phyloP scores from a whole-genome alignment of 1,140 invertebrate genomes.

The Eupeodes corollae region DNA sequence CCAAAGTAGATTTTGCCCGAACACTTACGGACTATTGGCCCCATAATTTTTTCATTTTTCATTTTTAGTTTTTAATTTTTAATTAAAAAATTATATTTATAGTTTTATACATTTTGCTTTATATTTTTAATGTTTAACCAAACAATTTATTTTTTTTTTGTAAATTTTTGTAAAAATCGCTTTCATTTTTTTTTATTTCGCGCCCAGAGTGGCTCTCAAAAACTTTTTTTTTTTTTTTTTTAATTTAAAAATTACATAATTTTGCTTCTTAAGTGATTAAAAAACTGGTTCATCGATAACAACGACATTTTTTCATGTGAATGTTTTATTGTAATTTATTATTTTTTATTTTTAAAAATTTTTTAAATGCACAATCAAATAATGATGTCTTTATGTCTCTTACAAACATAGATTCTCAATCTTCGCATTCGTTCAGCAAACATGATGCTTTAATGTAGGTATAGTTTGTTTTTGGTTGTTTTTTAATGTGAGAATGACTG shows the following conservation, averaged over 20 bases:
- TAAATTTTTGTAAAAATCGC: background rate
- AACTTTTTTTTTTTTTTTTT: background rate
- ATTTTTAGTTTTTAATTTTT: slow-evolving; percentile 12
- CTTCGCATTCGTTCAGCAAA: background rate
- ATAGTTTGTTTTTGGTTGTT: too few relatives aligned
- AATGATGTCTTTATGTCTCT: background rate
- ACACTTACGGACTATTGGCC: slow-evolving; percentile 39
- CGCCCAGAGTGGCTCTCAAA: background rate
- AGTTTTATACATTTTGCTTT: slow-evolving; percentile 9
- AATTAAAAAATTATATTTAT: slow-evolving; percentile 8
- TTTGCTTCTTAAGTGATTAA: background rate
- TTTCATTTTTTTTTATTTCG: background rate
- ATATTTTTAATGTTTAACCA: background rate
- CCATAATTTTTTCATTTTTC: slow-evolving; percentile 16
- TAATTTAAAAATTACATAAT: background rate
- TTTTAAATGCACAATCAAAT: too few relatives aligned
- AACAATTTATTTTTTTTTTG: background rate
- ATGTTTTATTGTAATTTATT: too few relatives aligned
- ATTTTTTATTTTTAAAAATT: too few relatives aligned
- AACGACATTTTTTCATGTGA: too few relatives aligned
- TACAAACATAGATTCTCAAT: background rate
- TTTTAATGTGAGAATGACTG: too few relatives aligned
- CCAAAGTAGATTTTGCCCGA: slow-evolving; percentile 36
- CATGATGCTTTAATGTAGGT: too few relatives aligned
- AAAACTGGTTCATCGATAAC: too few relatives aligned